phyloP scores from a whole-genome alignment of 1,140 invertebrate species.

The Drosophila triauraria region DNA sequence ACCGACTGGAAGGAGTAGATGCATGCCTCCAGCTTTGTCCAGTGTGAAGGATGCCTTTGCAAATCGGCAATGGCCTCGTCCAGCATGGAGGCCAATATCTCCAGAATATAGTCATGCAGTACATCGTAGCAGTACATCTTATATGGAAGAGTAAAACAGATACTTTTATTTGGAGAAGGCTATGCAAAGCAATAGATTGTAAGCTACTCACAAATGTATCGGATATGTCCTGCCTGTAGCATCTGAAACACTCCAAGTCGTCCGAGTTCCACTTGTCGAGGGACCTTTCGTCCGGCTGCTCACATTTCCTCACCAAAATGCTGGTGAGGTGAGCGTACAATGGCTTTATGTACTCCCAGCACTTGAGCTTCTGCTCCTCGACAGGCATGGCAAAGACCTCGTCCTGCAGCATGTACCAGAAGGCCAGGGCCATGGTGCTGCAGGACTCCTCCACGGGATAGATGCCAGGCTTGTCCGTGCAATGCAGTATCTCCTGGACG shows the following conservation, averaged over 20 bases:
- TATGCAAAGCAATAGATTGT: constrained; percentile 23
- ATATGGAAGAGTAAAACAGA: constrained; percentile 14
- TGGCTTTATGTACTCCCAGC: constrained; percentile 80
- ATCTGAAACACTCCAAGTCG: constrained; percentile 94
- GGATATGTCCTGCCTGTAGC: constrained; percentile 95
- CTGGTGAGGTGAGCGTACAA: constrained; percentile 81
- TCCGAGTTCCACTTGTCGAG: constrained; percentile 86
- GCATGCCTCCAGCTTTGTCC: constrained; percentile 88
- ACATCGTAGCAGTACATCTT: constrained; percentile 94
- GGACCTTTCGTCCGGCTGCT: constrained; percentile 80
- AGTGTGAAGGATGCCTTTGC: constrained; percentile 84
- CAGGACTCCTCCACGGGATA: constrained; percentile 94
- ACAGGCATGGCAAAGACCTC: constrained; percentile 78
- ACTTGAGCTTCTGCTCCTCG: constrained; percentile 70
- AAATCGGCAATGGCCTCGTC: constrained; percentile 86
- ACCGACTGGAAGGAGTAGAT: constrained; percentile 93
- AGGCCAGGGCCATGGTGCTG: constrained; percentile 93
- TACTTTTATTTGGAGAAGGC: neutral
- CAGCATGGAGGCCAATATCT: constrained; percentile 88
- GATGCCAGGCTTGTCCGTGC: constrained; percentile 91
- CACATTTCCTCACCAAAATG: constrained; percentile 77
- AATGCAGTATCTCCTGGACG: constrained; percentile 88
- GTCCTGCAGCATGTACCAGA: constrained; percentile 95
- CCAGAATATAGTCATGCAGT: constrained; percentile 89
- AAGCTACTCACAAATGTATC: constrained; percentile 90